Evolutionary conservation across 1,140 invertebrate genomes (phyloP), one percentile per base, ranked within the genome.

Genomic region (Drosophila littoralis): DNA sequence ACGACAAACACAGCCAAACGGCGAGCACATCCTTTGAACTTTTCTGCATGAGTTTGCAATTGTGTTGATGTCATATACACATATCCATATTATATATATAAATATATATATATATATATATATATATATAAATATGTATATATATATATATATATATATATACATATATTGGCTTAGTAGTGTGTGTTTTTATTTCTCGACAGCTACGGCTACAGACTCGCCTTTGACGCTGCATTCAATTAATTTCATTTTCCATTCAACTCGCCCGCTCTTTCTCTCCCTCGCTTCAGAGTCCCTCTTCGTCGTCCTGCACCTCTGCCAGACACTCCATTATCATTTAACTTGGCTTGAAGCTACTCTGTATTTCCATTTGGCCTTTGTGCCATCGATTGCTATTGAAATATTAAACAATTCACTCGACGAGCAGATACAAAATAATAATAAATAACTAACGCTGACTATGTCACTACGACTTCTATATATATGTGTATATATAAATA

Each of bases 41-140:
- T 83, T 74, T 83, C 79, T 82, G 82, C 83, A 88, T 88, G 82
- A 76, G 75, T 77, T 88, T 83, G 77, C 88, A 86, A 79, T 67
- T 73, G 67, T 75, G 69, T 80, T 83, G 74, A 80, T 80, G 79
- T 40, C 59, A 57, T 42, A 57, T 40, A 54, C 22, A 33, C 68
- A 69, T 69, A 77, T 57, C 66, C 60, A 77, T 76, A 40, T n/a
- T 79, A 51, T 8, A 42, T 36, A 13, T 42, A 13, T 33, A n/a
- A n/a, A n/a, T n/a, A 15, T 38, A 32, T 35, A 12, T 12, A 12
- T 45, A 40, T 45, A 22, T 59, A 1, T 58, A 7, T 61, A n/a
- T 22, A 7, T 57, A n/a, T 3, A 22, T 22, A 22, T 22, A 22
- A 3, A 22, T 22, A 22, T 22, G n/a, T 12, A 12, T 45, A 40